phyloP scores from a whole-genome alignment of 2,888 invertebrate species.

The Heterodera filipjevi region DNA sequence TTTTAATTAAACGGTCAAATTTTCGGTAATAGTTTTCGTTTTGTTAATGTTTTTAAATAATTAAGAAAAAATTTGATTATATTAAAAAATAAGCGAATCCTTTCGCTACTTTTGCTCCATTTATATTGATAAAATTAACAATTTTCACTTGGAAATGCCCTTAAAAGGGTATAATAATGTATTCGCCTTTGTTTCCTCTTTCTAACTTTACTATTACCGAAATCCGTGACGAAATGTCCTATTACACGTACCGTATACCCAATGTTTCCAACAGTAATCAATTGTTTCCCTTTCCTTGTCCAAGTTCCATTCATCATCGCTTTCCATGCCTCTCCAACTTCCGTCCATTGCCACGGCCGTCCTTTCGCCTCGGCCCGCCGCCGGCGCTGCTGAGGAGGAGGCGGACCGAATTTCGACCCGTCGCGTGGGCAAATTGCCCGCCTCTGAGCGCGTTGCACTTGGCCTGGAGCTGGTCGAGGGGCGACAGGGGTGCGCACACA shows the following conservation, averaged over 20 bases:
- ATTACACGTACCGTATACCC: no score
- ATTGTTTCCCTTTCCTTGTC: background rate
- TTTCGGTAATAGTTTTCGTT: background rate
- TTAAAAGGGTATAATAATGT: no score
- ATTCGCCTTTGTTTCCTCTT: no score
- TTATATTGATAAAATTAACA: no score
- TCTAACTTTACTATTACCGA: no score
- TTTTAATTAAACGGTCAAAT: background rate
- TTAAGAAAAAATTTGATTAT: no score
- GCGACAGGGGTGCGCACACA: background rate
- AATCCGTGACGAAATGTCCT: no score
- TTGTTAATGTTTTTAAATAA: no score
- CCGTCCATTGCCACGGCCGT: background rate
- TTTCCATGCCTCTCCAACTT: background rate
- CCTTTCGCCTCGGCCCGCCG: background rate
- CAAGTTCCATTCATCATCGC: background rate
- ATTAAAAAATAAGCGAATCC: no score
- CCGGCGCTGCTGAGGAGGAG: background rate
- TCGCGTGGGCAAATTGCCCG: conserved; percentile 6
- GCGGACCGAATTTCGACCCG: background rate
- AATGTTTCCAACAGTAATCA: no score
- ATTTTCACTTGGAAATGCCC: no score
- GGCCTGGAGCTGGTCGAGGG: conserved; percentile 7
- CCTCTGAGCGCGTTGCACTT: conserved; percentile 1
- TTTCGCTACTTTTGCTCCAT: no score